A percentile compares a stretch with the other conserved stretches of the same genome.
Conservation (phyloP, 2,888 invertebrate genomes). For the Chrysolina oricalcia region DNA sequence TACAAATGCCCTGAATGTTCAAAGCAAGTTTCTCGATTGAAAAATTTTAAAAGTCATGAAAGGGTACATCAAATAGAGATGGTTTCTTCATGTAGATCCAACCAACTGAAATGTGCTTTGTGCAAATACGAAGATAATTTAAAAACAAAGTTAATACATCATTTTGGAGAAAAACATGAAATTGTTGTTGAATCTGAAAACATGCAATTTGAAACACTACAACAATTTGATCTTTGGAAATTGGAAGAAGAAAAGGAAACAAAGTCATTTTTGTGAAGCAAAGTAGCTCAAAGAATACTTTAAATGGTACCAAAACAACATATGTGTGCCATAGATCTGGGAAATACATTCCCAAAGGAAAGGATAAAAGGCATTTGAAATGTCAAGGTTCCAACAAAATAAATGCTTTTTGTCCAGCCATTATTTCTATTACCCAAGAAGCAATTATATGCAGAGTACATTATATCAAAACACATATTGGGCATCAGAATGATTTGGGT, state of each 20-base stretch:
- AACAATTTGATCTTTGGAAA: not conserved
- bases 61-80: not conserved
- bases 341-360: conserved; percentile 35
- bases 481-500: conserved; percentile 37
- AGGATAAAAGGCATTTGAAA: conserved; percentile 39
- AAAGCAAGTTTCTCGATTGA: not conserved
- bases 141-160: not conserved
- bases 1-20: not conserved
- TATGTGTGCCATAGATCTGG: conserved; percentile 48
- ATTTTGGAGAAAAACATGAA: conserved; percentile 10
- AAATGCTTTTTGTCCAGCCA: conserved; percentile 41
- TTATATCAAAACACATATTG: no score
- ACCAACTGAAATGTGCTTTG: not conserved
- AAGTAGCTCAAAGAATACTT: not conserved
- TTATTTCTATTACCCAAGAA: conserved; percentile 22
- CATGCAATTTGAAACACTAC: not conserved
- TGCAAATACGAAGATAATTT: conserved; percentile 16
- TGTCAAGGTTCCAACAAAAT: conserved; percentile 47
- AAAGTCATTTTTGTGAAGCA: conserved; percentile 15
- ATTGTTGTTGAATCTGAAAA: not conserved
- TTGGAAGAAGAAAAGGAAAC: conserved; percentile 23
- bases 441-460: no score
- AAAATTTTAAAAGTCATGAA: not conserved
- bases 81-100: not conserved
- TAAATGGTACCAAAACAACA: not conserved